A percentile compares a stretch with the other conserved stretches of the same genome.
Conservation (phyloP, 2,113 vertebrate species). For the Cyphomyrus discorhynchus region DNA sequence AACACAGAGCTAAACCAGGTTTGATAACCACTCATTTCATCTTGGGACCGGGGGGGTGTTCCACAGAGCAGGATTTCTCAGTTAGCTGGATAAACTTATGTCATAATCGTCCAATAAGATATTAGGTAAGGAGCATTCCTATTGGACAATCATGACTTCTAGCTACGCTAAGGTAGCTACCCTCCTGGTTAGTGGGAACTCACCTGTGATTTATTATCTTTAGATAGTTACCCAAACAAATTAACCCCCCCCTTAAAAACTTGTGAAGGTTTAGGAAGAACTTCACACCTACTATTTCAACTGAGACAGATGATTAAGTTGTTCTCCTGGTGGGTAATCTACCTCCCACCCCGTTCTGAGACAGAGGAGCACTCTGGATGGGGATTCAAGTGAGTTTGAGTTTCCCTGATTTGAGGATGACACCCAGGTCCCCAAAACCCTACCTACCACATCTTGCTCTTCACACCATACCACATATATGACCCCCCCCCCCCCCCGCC, state of each 20-base stretch:
- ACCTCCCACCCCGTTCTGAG: not conserved
- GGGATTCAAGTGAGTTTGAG: not conserved
- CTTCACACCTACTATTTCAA: not conserved
- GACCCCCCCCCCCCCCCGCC: not conserved
- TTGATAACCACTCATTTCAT: not conserved
- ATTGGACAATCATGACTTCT: not conserved
- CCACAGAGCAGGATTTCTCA: not conserved
- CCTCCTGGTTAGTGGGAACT: not conserved
- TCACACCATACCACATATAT: not conserved
- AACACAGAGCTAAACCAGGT: not conserved
- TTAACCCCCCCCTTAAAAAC: not conserved
- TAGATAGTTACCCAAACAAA: not conserved
- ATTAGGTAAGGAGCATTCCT: not conserved
- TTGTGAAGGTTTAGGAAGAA: not conserved
- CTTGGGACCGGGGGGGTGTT: not conserved
- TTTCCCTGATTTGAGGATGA: not conserved
- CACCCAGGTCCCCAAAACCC: conserved; percentile 32
- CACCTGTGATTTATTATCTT: not conserved
- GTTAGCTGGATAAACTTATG: not conserved
- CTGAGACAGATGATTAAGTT: not conserved
- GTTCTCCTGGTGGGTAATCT: not conserved
- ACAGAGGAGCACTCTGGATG: not conserved
- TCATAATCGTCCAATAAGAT: not conserved
- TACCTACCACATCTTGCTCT: conserved; percentile 35
- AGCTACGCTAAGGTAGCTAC: not conserved